Evolutionary conservation across 2,797 vertebrate species (phyloP), one percentile per base, ranked within the genome.

Genomic region (Muraenolepis orangiensis): DNA sequence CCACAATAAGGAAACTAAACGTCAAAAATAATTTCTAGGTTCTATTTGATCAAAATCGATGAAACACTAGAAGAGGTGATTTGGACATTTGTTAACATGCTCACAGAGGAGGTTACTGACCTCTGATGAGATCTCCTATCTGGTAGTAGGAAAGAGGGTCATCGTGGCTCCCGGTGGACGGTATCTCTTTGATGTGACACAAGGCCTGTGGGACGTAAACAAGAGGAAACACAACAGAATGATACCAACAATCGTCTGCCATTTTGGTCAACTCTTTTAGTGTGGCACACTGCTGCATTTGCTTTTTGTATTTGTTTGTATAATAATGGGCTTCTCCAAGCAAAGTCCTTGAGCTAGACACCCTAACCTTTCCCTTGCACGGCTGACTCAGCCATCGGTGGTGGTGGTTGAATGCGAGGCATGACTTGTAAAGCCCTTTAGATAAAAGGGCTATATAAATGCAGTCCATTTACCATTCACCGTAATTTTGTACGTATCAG

Each of bases 141-240:
- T 99, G 98, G 79, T 96, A 99, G 78, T 99, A 99, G 0, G 96
- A 98, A 66, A 99, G 91, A 74, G 96, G 97, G 85, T 99, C 97
- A 16, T 98, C 97, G 0, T 99, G 97, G 90, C 92, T 98, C 86
- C 97, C 96, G 36, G 95, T 94, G 31, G 97, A 94, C 81, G 98
- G 98, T 73, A 99, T 95, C 84, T 99, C 96, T 93, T 94, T 93
- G 81, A 98, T 66, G 16, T 98, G 96, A 91, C 98, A 99, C 2
- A 99, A 93, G 79, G 96, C 96, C 98, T 93, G 71, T 66, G n/a
- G 20, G 69, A 30, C 67, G 34, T 77, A 70, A 78, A 7, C 0
- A 66, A 8, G 16, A 66, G 29, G 13, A 30, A 71, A 42, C 0
- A 32, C 3, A 29, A 29, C 31, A 14, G 57, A 11, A n/a, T 69